Evolutionary conservation across 2,888 invertebrate species (phyloP).

Genomic region (Hoplodrina ambigua): DNA sequence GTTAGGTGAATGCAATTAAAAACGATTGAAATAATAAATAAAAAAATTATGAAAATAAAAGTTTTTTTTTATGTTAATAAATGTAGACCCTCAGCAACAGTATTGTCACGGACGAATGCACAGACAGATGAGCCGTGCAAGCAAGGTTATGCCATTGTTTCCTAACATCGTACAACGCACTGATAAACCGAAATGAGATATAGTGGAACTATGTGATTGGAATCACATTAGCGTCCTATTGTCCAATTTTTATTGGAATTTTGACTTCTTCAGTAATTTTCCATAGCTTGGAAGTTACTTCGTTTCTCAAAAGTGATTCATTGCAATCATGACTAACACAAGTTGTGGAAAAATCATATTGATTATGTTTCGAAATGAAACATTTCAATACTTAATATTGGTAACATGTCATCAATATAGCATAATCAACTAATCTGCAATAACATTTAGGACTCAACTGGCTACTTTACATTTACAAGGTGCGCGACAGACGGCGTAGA

Average conservation of each 20-base stretch:
- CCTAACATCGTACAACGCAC: conserved; percentile 44
- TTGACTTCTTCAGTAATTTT: background rate
- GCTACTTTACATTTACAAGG: conserved; percentile 44
- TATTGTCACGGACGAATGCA: conserved; percentile 70
- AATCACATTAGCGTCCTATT: conserved; percentile 39
- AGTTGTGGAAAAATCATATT: background rate
- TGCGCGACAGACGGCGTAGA: conserved; percentile 33
- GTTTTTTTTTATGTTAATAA: conserved; percentile 60
- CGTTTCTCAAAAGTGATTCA: conserved; percentile 10
- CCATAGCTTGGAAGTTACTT: background rate
- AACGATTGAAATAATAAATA: too few relatives aligned
- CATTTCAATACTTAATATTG: conserved; percentile 7
- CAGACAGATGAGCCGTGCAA: conserved; percentile 64
- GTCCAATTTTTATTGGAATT: conserved; percentile 15
- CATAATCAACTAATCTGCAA: conserved; percentile 30
- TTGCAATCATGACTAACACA: background rate
- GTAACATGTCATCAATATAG: conserved; percentile 14
- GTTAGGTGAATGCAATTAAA: too few relatives aligned
- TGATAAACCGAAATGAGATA: conserved; percentile 49
- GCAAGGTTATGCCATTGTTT: conserved; percentile 65
- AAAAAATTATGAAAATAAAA: too few relatives aligned
- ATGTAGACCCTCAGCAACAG: conserved; percentile 63
- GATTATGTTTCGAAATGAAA: conserved; percentile 4
- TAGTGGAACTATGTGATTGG: conserved; percentile 38
- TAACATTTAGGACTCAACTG: conserved; percentile 26